Conservation (phyloP, 2,888 invertebrate genomes). For the Agrotis ipsilon region DNA sequence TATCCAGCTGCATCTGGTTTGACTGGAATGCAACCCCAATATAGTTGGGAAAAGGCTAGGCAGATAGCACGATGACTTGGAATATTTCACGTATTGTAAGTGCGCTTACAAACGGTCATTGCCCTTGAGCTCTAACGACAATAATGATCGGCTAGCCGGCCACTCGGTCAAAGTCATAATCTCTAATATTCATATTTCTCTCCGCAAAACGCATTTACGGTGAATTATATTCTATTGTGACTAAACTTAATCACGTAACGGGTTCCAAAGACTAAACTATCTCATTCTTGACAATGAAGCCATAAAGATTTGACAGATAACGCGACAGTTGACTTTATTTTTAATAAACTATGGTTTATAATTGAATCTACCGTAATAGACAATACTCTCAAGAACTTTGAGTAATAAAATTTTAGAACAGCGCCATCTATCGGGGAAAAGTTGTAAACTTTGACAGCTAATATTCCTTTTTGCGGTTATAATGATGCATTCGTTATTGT, state of each 20-base stretch:
- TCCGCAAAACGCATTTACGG: conserved; percentile 1
- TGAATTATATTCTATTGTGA: not conserved
- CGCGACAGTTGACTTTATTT: conserved; percentile 9
- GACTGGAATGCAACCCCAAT: too few relatives aligned
- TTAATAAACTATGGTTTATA: conserved; percentile 1
- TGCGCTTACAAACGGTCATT: too few relatives aligned
- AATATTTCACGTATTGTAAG: too few relatives aligned
- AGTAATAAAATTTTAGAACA: not conserved
- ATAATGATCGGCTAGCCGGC: too few relatives aligned
- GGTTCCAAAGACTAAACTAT: not conserved
- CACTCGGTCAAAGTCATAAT: too few relatives aligned
- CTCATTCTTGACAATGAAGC: conserved; percentile 5
- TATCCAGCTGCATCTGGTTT: too few relatives aligned
- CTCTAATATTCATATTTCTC: too few relatives aligned
- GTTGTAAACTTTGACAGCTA: not conserved
- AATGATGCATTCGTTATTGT: not conserved
- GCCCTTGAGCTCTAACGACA: too few relatives aligned
- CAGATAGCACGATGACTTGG: too few relatives aligned
- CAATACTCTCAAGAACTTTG: not conserved
- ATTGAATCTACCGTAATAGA: conserved; percentile 23
- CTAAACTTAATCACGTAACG: conserved; percentile 9
- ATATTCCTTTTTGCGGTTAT: not conserved
- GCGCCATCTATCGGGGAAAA: conserved; percentile 37
- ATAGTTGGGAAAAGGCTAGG: too few relatives aligned
- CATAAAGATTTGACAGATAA: conserved; percentile 17